Evolutionary conservation across 2,113 vertebrate genomes (phyloP), one percentile per base, ranked within the genome.

Genomic region (Cryptotis parvus): DNA sequence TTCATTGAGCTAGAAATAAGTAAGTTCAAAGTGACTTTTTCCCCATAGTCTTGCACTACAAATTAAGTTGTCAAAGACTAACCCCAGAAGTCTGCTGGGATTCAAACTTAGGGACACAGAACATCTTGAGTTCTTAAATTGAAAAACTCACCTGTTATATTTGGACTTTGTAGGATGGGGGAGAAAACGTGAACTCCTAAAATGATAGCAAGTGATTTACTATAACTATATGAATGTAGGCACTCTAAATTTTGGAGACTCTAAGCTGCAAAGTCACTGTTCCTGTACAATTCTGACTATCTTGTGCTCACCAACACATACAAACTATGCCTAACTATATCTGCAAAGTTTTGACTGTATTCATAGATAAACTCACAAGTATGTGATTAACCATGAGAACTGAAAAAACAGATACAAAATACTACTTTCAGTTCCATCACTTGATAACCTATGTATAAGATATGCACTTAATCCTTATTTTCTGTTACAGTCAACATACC

Each of bases 21-120:
- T 29, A 81, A 90, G 26, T 82, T 92, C 66, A 92, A 82, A 92
- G 72, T 55, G 29, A 84, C 68, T 66, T 86, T 15, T 89, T 89
- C 29, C 6, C 69, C 27, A 26, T 15, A 96, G 55, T 68, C 49
- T 22, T n/a, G 35, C 2, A 35, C 52, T 79, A 45, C 11, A 87
- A 27, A 72, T 58, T 43, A n/a, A 87, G 80, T 73, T 73, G 65
- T 79, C 14, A 41, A 85, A 78, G 65, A 85, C 37, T 81, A 33
- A 80, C 76, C 81, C 24, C 14, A 89, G 20, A 93, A 72, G 43
- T 4, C 37, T 70, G 12, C 6, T 84, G 9, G 31, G n/a, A 78
- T 84, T 63, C 68, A 77, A 76, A 75, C n/a, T 76, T 87, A 85
- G 89, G 37, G 20, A 63, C 33, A 87, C 1, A 80, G 43, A 91